Percentiles rank a stretch among this genome's conserved stretches.
phyloP scores from a whole-genome alignment of 1,140 invertebrate species.

The Drosophila busckii region DNA sequence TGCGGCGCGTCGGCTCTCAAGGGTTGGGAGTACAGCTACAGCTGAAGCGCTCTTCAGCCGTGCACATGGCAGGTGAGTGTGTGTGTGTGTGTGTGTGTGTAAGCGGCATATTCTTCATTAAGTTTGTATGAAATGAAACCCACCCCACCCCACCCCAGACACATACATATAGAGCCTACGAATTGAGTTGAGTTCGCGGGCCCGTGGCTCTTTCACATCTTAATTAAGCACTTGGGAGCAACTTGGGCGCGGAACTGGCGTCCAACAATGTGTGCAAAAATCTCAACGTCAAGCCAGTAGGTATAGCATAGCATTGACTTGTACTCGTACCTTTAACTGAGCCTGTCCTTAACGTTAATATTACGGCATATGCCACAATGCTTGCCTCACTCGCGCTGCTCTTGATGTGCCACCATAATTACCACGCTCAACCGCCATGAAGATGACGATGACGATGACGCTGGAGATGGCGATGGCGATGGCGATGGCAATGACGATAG shows the following conservation, averaged over 20 bases:
- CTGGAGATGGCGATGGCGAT: neutral
- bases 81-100: conserved; percentile 1
- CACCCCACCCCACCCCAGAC: conserved; percentile 12
- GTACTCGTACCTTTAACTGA: no score
- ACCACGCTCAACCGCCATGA: conserved; percentile 26
- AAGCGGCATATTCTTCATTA: conserved; percentile 58
- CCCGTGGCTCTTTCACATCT: conserved; percentile 64
- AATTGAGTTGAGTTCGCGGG: conserved; percentile 28
- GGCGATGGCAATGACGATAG: conserved; percentile 13
- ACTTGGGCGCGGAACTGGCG: conserved; percentile 44
- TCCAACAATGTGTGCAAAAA: conserved; percentile 51
- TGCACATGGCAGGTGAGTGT: conserved; percentile 18
- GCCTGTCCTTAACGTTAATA: conserved; percentile 31
- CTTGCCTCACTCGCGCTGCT: conserved; percentile 53
- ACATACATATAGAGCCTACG: conserved; percentile 22
- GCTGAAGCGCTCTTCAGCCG: conserved; percentile 23
- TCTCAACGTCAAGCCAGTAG: conserved; percentile 51
- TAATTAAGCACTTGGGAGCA: conserved; percentile 73
- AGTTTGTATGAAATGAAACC: conserved; percentile 68
- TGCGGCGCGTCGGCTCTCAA: conserved; percentile 22
- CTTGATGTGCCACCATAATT: conserved; percentile 61
- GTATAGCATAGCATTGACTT: no score
- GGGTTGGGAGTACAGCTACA: conserved; percentile 20
- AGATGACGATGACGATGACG: conserved; percentile 7
- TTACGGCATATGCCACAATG: conserved; percentile 27